Evolutionary conservation across 2,797 vertebrate genomes (phyloP).

Genomic region (Microctenopoma lineatum): DNA sequence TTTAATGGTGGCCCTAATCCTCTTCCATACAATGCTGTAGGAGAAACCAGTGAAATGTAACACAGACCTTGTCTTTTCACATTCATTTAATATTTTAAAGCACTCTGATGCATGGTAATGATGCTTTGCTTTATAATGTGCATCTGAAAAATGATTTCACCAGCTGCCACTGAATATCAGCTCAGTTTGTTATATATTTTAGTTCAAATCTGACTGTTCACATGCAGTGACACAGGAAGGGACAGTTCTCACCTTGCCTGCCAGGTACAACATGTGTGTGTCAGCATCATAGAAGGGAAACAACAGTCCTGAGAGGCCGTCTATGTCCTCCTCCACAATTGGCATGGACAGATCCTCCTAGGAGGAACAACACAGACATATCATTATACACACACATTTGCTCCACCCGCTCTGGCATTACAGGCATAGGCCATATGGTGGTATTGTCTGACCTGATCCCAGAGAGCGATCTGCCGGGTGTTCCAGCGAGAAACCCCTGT

Average conservation of each 20-base stretch:
- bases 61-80: too few species aligned
- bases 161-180: too few species aligned
- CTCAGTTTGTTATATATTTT: too few species aligned
- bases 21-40: too few species aligned
- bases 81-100: too few species aligned
- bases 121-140: too few species aligned
- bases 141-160: too few species aligned
- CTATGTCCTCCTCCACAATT: slow-evolving; percentile 94
- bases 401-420: slow-evolving; percentile 32
- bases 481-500: slow-evolving; percentile 98
- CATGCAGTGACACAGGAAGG: too few species aligned
- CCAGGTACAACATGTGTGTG: slow-evolving; percentile 98
- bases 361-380: slow-evolving; percentile 31
- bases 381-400: slow-evolving; percentile 27
- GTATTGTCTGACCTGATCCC: slow-evolving; percentile 93
- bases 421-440: slow-evolving; percentile 29
- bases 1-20: too few species aligned
- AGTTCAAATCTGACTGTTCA: too few species aligned
- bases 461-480: slow-evolving; percentile 96
- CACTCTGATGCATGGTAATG: too few species aligned
- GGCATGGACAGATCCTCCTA: slow-evolving; percentile 97
- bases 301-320: slow-evolving; percentile 95
- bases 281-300: slow-evolving; percentile 97
- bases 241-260: slow-evolving; percentile 89
- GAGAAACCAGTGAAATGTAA: too few species aligned